Percentiles rank a stretch among this genome's conserved stretches.
Conservation (phyloP, 2,888 invertebrate species). For the Drosophila melanosoma region DNA sequence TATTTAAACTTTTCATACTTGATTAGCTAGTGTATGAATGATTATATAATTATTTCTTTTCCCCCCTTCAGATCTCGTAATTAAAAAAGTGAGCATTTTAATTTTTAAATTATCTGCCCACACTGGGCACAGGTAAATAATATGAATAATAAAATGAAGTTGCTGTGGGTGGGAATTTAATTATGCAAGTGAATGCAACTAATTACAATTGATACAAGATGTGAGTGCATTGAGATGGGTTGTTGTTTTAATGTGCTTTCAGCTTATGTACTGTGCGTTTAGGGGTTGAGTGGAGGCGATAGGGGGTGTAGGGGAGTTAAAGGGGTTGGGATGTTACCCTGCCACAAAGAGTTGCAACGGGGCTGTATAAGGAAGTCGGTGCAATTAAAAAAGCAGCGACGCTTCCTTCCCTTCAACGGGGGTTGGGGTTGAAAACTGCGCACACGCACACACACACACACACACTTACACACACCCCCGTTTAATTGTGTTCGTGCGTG, state of each 20-base stretch:
- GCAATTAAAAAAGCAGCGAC: slow-evolving; percentile 79
- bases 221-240: slow-evolving; percentile 7
- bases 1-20: not conserved
- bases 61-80: not conserved
- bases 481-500: slow-evolving; percentile 62
- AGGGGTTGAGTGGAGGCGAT: slow-evolving; percentile 37
- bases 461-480: slow-evolving; percentile 49
- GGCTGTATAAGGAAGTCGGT: slow-evolving; percentile 72
- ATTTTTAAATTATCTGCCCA: not conserved
- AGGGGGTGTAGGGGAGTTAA: not conserved
- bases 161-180: slow-evolving; percentile 51
- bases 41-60: not conserved
- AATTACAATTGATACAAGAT: slow-evolving; percentile 72
- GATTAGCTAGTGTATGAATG: not conserved
- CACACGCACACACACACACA: slow-evolving; percentile 52
- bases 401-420: slow-evolving; percentile 34
- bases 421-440: slow-evolving; percentile 77
- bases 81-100: not conserved
- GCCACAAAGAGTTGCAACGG: slow-evolving; percentile 65
- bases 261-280: slow-evolving; percentile 29
- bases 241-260: slow-evolving; percentile 9
- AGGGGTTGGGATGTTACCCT: slow-evolving; percentile 45
- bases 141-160: slow-evolving; percentile 42
- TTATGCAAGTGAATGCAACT: slow-evolving; percentile 77
- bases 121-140: slow-evolving; percentile 19